Conservation (phyloP, 2,888 invertebrate genomes). For the Yponomeuta malinellus region DNA sequence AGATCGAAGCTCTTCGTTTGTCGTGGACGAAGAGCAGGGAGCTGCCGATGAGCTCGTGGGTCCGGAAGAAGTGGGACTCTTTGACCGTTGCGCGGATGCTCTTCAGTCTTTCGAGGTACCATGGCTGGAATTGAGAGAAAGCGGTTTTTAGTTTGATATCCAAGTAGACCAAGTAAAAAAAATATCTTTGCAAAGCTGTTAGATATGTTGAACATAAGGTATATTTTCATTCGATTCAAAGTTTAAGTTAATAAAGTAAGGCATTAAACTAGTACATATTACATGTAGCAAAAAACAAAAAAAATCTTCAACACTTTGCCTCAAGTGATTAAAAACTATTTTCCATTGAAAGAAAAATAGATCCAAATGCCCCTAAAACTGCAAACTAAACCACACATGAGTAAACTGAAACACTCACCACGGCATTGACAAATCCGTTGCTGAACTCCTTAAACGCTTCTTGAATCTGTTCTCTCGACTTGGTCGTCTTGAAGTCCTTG, state of each 20-base stretch:
- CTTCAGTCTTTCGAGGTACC: constrained; percentile 89
- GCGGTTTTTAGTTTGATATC: background rate
- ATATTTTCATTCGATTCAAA: no score
- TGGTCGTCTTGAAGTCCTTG: constrained; percentile 96
- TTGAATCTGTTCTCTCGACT: constrained; percentile 87
- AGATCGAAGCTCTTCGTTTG: constrained; percentile 88
- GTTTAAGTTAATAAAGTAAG: no score
- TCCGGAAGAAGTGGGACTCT: constrained; percentile 91
- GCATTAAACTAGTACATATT: no score
- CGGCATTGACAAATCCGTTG: constrained; percentile 83
- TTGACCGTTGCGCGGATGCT: constrained; percentile 89
- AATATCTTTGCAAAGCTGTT: no score
- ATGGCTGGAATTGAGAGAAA: constrained; percentile 76
- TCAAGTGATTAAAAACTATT: no score
- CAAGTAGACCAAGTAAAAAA: no score
- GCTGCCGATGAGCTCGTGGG: constrained; percentile 96
- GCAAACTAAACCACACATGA: no score
- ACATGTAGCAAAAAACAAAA: no score
- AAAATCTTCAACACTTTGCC: no score
- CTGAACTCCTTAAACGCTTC: constrained; percentile 89
- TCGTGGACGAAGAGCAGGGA: constrained; percentile 97
- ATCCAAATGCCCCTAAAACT: no score
- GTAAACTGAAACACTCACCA: constrained; percentile 74
- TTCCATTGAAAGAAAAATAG: no score
- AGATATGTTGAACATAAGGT: no score